Evolutionary conservation across 2,797 vertebrate genomes (phyloP).

Genomic region (Acrocephalus scirpaceus): DNA sequence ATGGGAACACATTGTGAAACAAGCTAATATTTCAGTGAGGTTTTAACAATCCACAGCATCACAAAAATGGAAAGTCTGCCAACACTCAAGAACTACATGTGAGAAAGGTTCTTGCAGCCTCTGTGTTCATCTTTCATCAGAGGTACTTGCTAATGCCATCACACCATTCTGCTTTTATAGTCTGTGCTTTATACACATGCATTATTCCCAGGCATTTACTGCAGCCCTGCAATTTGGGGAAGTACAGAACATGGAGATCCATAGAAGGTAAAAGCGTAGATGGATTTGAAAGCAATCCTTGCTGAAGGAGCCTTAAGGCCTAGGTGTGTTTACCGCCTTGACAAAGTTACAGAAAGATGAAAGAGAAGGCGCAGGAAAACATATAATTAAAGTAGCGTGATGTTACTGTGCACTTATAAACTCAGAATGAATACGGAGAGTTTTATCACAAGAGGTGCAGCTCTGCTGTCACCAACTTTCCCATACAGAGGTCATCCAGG

Average conservation of each 20-base stretch:
- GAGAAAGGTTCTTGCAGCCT: conserved; percentile 7
- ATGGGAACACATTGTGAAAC: background rate
- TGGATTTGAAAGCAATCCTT: conserved; percentile 34
- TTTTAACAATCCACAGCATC: background rate
- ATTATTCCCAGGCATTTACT: conserved; percentile 23
- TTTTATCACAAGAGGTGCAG: background rate
- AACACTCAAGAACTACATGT: background rate
- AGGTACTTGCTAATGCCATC: background rate
- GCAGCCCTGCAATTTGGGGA: conserved; percentile 29
- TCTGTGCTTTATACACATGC: background rate
- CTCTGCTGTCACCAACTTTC: background rate
- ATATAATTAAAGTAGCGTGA: conserved; percentile 62
- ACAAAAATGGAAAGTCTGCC: conserved; percentile 17
- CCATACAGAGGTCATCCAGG: background rate
- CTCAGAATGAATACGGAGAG: background rate
- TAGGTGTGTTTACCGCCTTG: conserved; percentile 61
- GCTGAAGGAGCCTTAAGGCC: conserved; percentile 53
- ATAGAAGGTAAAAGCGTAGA: conserved; percentile 2
- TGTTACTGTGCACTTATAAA: conserved; percentile 21
- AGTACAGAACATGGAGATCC: conserved; percentile 10
- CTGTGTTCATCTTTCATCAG: conserved; percentile 27
- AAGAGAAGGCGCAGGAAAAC: conserved; percentile 55
- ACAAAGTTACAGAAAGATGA: conserved; percentile 63
- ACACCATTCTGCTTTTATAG: background rate
- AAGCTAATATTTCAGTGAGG: background rate